Conservation (phyloP, 2,888 invertebrate species). For the Polydrusus cervinus region DNA sequence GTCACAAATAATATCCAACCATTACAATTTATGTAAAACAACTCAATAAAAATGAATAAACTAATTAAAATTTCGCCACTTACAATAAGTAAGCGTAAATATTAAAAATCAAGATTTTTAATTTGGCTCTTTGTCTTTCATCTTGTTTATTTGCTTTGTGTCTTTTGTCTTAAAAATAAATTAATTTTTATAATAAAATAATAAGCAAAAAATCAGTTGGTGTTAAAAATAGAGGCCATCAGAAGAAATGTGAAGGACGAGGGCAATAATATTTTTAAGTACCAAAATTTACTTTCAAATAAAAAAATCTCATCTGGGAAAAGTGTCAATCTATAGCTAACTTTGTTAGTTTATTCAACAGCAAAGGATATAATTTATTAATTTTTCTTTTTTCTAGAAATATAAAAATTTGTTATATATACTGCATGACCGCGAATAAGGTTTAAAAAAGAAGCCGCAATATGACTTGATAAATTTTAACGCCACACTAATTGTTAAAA, state of each 20-base stretch:
- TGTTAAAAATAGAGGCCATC: background rate
- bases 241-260: background rate
- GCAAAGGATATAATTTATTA: too few relatives aligned
- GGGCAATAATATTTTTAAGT: too few relatives aligned
- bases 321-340: too few relatives aligned
- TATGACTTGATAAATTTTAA: too few relatives aligned
- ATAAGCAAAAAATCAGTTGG: background rate
- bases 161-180: background rate
- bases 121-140: background rate
- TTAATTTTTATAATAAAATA: background rate
- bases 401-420: too few relatives aligned
- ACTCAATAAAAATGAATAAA: background rate
- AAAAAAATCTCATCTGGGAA: too few relatives aligned
- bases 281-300: too few relatives aligned
- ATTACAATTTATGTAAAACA: background rate
- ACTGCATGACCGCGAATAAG: too few relatives aligned
- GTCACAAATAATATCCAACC: background rate
- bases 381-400: too few relatives aligned
- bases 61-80: background rate
- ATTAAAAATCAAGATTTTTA: background rate
- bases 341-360: too few relatives aligned
- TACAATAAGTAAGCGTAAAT: background rate
- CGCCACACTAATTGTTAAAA: too few relatives aligned
- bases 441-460: too few relatives aligned
- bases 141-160: slow-evolving; percentile 2